These are phyloP conservation scores for Rhabdomys dilectus DNA, from an alignment of 2,113 vertebrate species.

Conservation along the genomic window DNA sequence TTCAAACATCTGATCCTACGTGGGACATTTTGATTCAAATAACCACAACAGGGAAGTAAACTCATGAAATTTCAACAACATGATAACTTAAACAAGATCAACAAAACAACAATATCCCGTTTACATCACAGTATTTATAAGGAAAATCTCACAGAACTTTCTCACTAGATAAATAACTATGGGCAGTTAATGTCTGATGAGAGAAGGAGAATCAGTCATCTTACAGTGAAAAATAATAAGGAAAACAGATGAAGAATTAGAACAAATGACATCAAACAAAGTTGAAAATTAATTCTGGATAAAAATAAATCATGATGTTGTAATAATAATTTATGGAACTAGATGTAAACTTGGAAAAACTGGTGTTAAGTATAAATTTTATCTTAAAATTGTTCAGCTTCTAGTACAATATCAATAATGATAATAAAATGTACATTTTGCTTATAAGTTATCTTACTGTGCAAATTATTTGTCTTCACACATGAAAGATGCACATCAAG, in stretches of 20 bases:
- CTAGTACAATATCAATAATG: not conserved
- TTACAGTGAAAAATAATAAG: too few species aligned
- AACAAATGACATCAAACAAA: not conserved
- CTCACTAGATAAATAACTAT: too few species aligned
- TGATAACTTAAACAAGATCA: not conserved
- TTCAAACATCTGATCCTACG: not conserved
- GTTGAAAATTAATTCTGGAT: not conserved
- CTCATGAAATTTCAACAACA: not conserved
- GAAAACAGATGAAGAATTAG: not conserved
- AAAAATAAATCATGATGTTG: not conserved
- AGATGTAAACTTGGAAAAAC: not conserved
- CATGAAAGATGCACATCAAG: slow-evolving; percentile 68
- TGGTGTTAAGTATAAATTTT: not conserved
- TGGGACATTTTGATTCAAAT: not conserved
- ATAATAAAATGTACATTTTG: not conserved
- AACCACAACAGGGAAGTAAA: not conserved
- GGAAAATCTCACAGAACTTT: not conserved
- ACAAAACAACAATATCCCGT: not conserved
- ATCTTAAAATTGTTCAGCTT: not conserved
- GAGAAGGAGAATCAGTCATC: too few species aligned
- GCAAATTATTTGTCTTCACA: slow-evolving; percentile 59
- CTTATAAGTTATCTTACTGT: slow-evolving; percentile 71
- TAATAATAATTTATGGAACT: not conserved
- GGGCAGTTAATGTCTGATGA: too few species aligned
- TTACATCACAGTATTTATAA: not conserved